Conservation (phyloP, 1,140 invertebrate genomes). For the Lucilia sericata region DNA sequence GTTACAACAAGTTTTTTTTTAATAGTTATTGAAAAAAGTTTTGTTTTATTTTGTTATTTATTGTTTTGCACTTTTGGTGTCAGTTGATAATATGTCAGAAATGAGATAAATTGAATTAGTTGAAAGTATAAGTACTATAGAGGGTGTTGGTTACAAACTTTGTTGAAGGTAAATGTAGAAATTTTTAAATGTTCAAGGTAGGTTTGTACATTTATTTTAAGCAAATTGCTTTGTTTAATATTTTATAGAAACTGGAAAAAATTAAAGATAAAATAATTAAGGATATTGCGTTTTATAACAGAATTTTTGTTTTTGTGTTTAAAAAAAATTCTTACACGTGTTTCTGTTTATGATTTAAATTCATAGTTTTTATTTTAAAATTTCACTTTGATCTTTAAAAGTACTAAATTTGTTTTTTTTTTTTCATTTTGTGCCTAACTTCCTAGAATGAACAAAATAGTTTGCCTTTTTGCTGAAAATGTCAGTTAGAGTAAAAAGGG, state of each 20-base stretch:
- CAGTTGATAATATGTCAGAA: slow-evolving; percentile 11
- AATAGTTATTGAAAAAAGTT: background rate
- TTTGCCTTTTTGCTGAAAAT: too few relatives aligned
- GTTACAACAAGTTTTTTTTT: background rate
- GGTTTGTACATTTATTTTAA: too few relatives aligned
- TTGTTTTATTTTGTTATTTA: background rate
- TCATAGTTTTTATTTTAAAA: background rate
- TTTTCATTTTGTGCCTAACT: too few relatives aligned
- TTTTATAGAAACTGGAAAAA: too few relatives aligned
- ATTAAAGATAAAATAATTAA: background rate
- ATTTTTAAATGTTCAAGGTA: background rate
- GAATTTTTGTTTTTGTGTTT: too few relatives aligned
- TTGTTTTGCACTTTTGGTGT: background rate
- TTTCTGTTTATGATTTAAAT: background rate
- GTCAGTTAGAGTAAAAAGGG: too few relatives aligned
- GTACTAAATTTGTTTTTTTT: too few relatives aligned
- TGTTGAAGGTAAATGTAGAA: background rate
- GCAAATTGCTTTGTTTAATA: too few relatives aligned
- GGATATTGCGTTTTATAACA: too few relatives aligned
- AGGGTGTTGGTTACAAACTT: background rate
- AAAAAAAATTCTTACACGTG: background rate
- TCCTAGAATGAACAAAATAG: too few relatives aligned
- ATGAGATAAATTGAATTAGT: background rate
- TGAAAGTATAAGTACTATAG: background rate
- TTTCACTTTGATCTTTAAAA: background rate